Evolutionary conservation across 1,140 invertebrate species (phyloP).

Genomic region (Aphelenchoides besseyi): DNA sequence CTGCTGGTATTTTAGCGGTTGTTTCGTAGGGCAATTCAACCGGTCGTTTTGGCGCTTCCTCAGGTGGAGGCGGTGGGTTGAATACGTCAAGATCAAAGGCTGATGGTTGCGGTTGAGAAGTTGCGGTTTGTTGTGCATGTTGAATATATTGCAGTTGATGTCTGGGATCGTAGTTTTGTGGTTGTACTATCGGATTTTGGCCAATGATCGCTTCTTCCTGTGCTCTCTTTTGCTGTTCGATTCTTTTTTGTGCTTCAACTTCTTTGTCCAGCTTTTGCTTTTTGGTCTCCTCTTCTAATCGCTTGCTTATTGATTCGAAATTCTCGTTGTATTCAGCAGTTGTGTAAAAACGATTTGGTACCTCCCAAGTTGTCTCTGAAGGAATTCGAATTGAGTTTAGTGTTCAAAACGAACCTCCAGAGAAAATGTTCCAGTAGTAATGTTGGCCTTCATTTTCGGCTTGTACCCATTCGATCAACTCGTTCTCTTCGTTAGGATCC

Average conservation of each 20-base stretch:
- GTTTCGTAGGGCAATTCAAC: background rate
- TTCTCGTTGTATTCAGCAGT: slow-evolving; percentile 56
- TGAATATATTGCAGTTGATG: background rate
- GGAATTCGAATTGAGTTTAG: background rate
- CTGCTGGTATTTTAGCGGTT: background rate
- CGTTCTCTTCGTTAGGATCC: slow-evolving; percentile 61
- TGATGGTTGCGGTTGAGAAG: background rate
- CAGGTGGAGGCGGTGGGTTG: background rate
- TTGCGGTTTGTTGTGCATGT: background rate
- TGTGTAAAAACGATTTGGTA: slow-evolving; percentile 60
- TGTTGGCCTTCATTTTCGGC: slow-evolving; percentile 71
- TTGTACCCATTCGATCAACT: slow-evolving; percentile 69
- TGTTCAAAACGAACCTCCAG: slow-evolving; percentile 70
- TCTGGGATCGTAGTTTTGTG: background rate
- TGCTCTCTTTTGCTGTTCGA: background rate
- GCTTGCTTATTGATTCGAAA: slow-evolving; percentile 22
- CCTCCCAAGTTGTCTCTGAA: slow-evolving; percentile 62
- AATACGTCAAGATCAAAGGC: background rate
- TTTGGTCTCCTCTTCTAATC: slow-evolving; percentile 16
- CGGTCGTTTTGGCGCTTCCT: background rate
- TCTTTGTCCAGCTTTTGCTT: slow-evolving; percentile 1
- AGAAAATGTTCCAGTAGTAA: slow-evolving; percentile 78
- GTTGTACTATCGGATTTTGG: background rate
- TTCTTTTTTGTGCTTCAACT: background rate
- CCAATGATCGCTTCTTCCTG: background rate